Evolutionary conservation across 2,113 vertebrate genomes (phyloP), one percentile per base, ranked within the genome.

Genomic region (Coptodon bakossiorum): DNA sequence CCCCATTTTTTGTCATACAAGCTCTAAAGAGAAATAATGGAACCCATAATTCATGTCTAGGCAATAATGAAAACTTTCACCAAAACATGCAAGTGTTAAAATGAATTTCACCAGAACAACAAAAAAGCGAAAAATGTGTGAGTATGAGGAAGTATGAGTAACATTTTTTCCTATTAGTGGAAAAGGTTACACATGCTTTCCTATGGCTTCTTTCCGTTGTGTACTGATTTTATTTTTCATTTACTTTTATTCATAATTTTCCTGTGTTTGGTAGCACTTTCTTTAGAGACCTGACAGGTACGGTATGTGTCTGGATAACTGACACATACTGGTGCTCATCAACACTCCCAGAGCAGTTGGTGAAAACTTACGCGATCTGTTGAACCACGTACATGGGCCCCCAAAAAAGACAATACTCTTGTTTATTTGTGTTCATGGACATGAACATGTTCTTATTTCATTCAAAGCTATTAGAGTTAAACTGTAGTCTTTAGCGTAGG

Each of bases 331-430:
- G 22, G 68, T 24, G 22, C 22, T 73, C 14, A 9, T 7, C 68
- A 73, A 17, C 22, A 45, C 3, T 73, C 22, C 40, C 68, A 73
- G 68, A 73, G 3, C 7, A 71, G 13, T 24, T 27, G 38, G 22
- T 71, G 66, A 71, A 43, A 45, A 17, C 1, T 1, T 0, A 16
- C 38, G 17, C 7, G 0, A 45, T 73, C 3, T 45, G 3, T 9
- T 45, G 0, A 71, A 45, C 38, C n/a, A 24, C 8, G 1, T 71
- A 0, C 38, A 0, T 3, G 38, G 13, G 22, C n/a, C 5, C 5
- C 38, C 1, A 43, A 71, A 71, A 71, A 43, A 71, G 36, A 71
- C 1, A 71, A 24, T 0, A 9, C 66, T 71, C 36, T 24, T 43
- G 36, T 71, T 43, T 43, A 43, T 71, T 71, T 71, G 66, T 73